A percentile compares a stretch with the other conserved stretches of the same genome.
phyloP scores from a whole-genome alignment of 2,797 vertebrate species.

The Chanos chanos region DNA sequence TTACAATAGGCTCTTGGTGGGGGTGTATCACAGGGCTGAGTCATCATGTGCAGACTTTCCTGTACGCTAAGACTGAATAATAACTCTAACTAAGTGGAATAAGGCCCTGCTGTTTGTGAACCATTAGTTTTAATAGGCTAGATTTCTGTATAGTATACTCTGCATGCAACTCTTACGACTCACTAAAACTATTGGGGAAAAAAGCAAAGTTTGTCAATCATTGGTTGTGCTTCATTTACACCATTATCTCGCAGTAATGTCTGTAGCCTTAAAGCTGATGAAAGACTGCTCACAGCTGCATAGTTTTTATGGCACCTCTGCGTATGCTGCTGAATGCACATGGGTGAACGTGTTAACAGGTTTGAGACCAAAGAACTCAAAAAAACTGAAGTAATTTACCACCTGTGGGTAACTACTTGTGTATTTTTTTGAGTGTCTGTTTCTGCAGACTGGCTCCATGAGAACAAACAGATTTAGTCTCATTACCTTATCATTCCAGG shows the following conservation, averaged over 20 bases:
- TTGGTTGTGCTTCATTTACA: no score
- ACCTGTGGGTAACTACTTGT: slow-evolving; percentile 7
- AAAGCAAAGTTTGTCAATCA: no score
- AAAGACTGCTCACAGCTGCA: no score
- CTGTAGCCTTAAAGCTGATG: no score
- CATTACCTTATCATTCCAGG: background rate
- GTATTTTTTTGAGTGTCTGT: slow-evolving; percentile 25
- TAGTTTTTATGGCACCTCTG: no score
- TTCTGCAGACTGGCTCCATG: slow-evolving; percentile 4
- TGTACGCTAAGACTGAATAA: background rate
- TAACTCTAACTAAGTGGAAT: slow-evolving; percentile 25
- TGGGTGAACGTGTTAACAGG: background rate
- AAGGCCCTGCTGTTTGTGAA: slow-evolving; percentile 2
- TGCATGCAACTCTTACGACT: no score
- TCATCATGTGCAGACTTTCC: background rate
- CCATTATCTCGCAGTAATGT: no score
- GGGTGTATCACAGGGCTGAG: slow-evolving; percentile 5
- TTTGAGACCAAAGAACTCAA: no score
- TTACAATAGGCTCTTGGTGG: no score
- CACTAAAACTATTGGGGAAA: no score
- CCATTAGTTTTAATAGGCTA: no score
- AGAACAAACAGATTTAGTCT: slow-evolving; percentile 21
- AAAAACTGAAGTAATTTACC: slow-evolving; percentile 12
- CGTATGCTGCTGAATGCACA: slow-evolving; percentile 21
- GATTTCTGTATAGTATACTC: no score